Evolutionary conservation across 2,888 invertebrate species (phyloP), one percentile per base, ranked within the genome.

Genomic region (Caenorhabditis sulstoni): DNA sequence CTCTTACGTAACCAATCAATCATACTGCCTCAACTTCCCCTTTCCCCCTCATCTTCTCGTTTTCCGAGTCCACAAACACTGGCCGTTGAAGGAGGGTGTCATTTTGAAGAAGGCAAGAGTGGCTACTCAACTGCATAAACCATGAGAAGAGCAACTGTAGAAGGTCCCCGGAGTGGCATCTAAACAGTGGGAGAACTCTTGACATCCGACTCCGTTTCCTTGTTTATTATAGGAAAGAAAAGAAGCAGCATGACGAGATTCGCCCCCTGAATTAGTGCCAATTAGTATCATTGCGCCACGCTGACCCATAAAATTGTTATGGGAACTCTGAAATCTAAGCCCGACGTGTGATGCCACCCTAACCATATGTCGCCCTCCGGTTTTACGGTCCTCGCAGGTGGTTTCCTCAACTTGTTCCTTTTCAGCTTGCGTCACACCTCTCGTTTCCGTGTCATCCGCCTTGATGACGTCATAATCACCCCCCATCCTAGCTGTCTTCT

Each of bases 221-320:
- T 29, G 14, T 52, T 52, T 23, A 52, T 52, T 22, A 52, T 29
- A 29, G 52, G 23, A 52, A 29, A 3, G 29, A 14, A 29, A 9
- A 52, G 14, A 52, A 11, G 3, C 12, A 1, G 12, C 23, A 23
- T 5, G 52, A 23, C 5, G 22, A 14, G 11, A 44, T 37, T 47
- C 37, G 44, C 20, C 39, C 11, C 65, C 35, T 14, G 58, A 61
- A 68, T 68, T 68, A 68, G 53, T 53, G 12, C 9, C 62, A 71
- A 71, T 71, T 71, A 71, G 71, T 52, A 57, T 64, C 53, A 44
- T 71, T 71, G 64, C 71, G 71, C 64, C 71, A 71, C 23, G 20
- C 3, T 41, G 22, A 41, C 11, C 62, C 35, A 39, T 37, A 62
- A 44, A 65, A 52, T 61, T 61, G 61, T 23, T 55, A 45, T 70